Conservation (phyloP, 2,113 vertebrate genomes). For the Struthidea cinerea region DNA sequence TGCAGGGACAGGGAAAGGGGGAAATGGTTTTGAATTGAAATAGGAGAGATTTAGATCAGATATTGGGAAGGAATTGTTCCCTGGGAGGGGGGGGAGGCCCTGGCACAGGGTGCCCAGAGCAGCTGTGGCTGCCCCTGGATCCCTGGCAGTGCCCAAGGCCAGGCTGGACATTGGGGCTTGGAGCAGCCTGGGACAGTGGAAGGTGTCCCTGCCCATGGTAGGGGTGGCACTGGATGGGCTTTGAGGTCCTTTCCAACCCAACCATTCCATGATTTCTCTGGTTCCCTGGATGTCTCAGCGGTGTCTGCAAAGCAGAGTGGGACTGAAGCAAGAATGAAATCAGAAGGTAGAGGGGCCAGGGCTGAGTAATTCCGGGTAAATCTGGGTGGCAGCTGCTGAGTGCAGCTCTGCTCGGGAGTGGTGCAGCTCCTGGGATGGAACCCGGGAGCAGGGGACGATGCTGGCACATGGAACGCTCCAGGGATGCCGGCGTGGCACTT, state of each 20-base stretch:
- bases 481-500: background rate
- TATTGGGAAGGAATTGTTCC: background rate
- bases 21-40: background rate
- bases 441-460: background rate
- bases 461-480: background rate
- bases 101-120: background rate
- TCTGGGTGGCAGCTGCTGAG: background rate
- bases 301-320: background rate
- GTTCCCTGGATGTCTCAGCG: background rate
- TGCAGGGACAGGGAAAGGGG: background rate
- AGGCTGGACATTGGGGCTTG: background rate
- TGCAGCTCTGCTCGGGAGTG: background rate
- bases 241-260: background rate
- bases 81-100: background rate
- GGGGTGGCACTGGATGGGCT: accelerated
- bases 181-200: background rate
- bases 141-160: background rate
- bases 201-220: background rate
- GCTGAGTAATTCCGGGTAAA: background rate
- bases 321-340: background rate
- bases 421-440: background rate
- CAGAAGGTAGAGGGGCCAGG: background rate
- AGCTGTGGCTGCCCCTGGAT: background rate
- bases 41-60: background rate
- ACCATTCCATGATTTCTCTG: background rate